Evolutionary conservation across 30 jellyfish, hydroid and myxozoan genomes (phyloP), one percentile per base, ranked within the genome.

Genomic region (Aurelia aurita): DNA sequence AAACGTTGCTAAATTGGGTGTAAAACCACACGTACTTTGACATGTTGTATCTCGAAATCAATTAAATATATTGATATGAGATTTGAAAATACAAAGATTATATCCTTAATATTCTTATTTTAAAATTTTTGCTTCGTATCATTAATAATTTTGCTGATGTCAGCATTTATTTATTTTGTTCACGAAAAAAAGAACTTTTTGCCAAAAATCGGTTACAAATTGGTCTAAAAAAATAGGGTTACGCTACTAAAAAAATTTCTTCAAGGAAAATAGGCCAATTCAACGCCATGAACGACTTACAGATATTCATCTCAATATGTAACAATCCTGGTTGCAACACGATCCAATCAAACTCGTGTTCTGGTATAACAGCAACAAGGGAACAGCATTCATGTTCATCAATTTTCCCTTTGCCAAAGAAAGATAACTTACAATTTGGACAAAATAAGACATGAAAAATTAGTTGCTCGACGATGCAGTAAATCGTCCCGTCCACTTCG

Each of bases 281-380:
- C 6, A 32, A 57, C 14, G 22, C 59, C 55, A 75, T 54, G 83
- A 75, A 75, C 7, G 86, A 8, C 28, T 61, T 78, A 22, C 84
- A 77, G 28, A 70, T 11, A 34, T 31, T 58, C 89, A 58, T 60
- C 32, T 58, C 89, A 27, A 58, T 16, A 78, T 58, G 89, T 4
- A 78, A 69, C 23, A 58, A 10, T 20, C 89, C 89, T 13, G 69
- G 67, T 26, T 20, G 83, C 31, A 54, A 82, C 22, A 60, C 68
- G 7, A 78, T 58, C 90, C 90, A 79, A 23, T 79, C 90, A 46
- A 61, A 62, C 43, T 79, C 84, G 58, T 79, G 71, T n/a, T n/a
- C n/a, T 63, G 29, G 86, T 2, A 62, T 46, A 0, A 8, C 12
- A 19, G 20, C 53, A 35, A 28, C 76, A 7, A n/a, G 35, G n/a